Percentiles rank a stretch among this genome's conserved stretches.
Conservation (phyloP, 2,797 vertebrate genomes). For the Helicolenus hilgendorfi region DNA sequence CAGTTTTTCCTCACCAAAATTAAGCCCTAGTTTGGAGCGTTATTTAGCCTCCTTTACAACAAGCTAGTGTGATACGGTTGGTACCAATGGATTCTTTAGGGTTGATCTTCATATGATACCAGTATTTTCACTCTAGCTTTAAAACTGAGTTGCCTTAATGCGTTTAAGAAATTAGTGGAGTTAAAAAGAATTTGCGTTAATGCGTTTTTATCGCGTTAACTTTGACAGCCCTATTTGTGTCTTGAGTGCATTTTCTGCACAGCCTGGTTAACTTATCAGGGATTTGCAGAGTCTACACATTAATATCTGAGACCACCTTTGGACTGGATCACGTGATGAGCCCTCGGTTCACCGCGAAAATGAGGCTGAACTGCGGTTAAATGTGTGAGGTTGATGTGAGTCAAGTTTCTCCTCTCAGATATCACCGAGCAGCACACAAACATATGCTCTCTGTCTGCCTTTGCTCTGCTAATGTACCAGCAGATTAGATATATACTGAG, state of each 20-base stretch:
- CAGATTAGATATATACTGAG: not conserved
- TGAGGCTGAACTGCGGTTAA: constrained; percentile 43
- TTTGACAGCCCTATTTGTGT: not conserved
- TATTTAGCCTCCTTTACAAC: no score
- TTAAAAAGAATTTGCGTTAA: no score
- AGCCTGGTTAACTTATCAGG: not conserved
- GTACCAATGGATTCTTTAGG: no score
- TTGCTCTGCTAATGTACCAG: constrained; percentile 14
- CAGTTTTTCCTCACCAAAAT: no score
- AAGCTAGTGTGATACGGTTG: no score
- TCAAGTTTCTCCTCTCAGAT: constrained; percentile 41
- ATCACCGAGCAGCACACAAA: constrained; percentile 27
- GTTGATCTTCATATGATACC: no score
- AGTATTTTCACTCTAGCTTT: no score
- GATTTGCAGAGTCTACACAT: constrained; percentile 31
- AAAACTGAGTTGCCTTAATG: no score
- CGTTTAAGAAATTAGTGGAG: no score
- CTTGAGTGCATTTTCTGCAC: constrained; percentile 14
- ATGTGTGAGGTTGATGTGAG: constrained; percentile 18
- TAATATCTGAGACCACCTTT: constrained; percentile 30
- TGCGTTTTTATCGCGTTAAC: no score
- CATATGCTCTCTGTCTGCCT: constrained; percentile 5
- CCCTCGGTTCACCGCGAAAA: constrained; percentile 25
- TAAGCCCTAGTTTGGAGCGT: rapidly evolving
- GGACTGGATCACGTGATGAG: constrained; percentile 19